Evolutionary conservation across 2,888 invertebrate genomes (phyloP).

Genomic region (Nineta flava): DNA sequence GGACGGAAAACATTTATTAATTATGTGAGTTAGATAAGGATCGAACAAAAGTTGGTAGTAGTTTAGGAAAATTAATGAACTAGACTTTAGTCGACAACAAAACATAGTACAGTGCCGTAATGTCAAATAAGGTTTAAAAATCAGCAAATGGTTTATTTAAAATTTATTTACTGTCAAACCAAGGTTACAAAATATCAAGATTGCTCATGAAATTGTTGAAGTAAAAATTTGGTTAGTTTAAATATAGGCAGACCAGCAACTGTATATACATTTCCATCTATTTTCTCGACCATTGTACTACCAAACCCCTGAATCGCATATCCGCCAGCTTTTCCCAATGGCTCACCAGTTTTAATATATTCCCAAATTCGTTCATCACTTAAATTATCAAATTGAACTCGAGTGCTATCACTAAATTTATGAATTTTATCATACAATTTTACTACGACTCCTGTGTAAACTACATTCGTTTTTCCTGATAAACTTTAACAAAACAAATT

Average conservation of each 20-base stretch:
- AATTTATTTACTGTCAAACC: too few relatives aligned
- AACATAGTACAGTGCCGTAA: too few relatives aligned
- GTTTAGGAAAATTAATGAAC: too few relatives aligned
- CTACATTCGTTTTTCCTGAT: slow-evolving; percentile 60
- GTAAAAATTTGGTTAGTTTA: slow-evolving; percentile 30
- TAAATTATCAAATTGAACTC: slow-evolving; percentile 66
- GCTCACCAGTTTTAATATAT: slow-evolving; percentile 79
- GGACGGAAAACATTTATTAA: too few relatives aligned
- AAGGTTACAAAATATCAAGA: too few relatives aligned
- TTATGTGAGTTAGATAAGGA: too few relatives aligned
- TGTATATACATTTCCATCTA: slow-evolving; percentile 76
- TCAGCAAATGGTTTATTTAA: too few relatives aligned
- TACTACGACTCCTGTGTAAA: slow-evolving; percentile 77
- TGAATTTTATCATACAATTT: slow-evolving; percentile 39
- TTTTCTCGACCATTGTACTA: slow-evolving; percentile 62
- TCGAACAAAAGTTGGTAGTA: too few relatives aligned
- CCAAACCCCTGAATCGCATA: slow-evolving; percentile 81
- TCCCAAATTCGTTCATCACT: slow-evolving; percentile 56
- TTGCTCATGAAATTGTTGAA: too few relatives aligned
- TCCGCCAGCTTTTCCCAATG: slow-evolving; percentile 86
- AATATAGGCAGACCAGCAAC: slow-evolving; percentile 79
- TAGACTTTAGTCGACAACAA: too few relatives aligned
- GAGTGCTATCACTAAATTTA: slow-evolving; percentile 66
- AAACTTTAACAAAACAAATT: slow-evolving; percentile 49
- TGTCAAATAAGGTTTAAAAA: too few relatives aligned